phyloP scores from a whole-genome alignment of 2,113 vertebrate genomes.

The Theropithecus gelada region DNA sequence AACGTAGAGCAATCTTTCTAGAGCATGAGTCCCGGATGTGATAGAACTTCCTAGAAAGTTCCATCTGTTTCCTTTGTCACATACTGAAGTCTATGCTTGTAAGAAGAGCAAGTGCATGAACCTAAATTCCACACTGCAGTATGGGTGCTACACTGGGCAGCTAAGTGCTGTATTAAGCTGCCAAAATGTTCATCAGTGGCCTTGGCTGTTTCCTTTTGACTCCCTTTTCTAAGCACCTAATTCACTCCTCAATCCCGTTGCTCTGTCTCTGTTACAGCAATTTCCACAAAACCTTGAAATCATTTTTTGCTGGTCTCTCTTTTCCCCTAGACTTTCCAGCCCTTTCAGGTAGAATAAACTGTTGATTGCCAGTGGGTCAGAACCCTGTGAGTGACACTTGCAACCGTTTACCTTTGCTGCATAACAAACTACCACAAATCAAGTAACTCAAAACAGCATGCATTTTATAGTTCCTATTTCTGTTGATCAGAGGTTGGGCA shows the following conservation, averaged over 20 bases:
- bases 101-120: neutral
- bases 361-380: neutral
- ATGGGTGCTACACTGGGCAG: neutral
- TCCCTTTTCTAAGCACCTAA: neutral
- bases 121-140: neutral
- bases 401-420: neutral
- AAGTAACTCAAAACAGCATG: no score
- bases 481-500: neutral
- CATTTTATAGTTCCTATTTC: no score
- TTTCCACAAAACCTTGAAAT: neutral
- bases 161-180: neutral
- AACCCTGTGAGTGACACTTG: neutral
- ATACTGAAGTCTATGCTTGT: neutral
- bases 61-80: neutral
- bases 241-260: neutral
- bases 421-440: neutral
- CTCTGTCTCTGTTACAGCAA: neutral
- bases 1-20: neutral
- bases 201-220: neutral
- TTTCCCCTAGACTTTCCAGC: neutral
- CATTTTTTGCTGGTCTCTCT: neutral
- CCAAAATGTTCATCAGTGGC: neutral
- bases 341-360: neutral
- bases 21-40: neutral
- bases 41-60: constrained; percentile 28